phyloP scores from a whole-genome alignment of 2,113 vertebrate species.

The Pelusios castaneus region DNA sequence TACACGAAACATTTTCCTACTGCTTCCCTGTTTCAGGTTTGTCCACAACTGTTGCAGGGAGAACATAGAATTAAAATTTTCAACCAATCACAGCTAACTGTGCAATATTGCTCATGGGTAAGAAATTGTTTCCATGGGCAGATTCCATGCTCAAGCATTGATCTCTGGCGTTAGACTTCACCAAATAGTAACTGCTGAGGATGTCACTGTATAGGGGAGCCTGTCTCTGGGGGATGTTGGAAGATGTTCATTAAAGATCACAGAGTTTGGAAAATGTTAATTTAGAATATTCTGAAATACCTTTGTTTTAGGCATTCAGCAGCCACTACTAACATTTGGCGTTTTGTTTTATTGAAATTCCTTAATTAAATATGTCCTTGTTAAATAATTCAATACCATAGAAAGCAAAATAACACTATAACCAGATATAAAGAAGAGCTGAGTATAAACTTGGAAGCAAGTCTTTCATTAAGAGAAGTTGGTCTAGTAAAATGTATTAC shows the following conservation, averaged over 20 bases:
- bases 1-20: neutral
- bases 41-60: slow-evolving; percentile 27
- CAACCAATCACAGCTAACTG: neutral
- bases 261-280: slow-evolving; percentile 14
- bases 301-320: neutral
- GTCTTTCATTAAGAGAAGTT: neutral
- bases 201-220: neutral
- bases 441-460: neutral
- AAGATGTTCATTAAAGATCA: neutral
- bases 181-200: slow-evolving; percentile 1
- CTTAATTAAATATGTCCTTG: neutral
- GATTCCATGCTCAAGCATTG: slow-evolving; percentile 48
- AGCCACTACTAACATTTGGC: neutral
- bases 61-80: slow-evolving; percentile 41
- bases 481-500: neutral
- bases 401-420: neutral
- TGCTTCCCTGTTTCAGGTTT: neutral
- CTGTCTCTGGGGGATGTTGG: neutral
- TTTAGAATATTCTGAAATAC: slow-evolving; percentile 2
- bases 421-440: neutral
- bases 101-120: neutral
- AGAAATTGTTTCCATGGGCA: slow-evolving; percentile 14
- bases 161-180: slow-evolving; percentile 19
- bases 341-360: neutral
- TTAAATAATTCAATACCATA: neutral